A percentile compares a stretch with the other conserved stretches of the same genome.
These are phyloP conservation scores for Drosophila tristis DNA, from an alignment of 1,140 invertebrate species.

Conservation along the genomic window DNA sequence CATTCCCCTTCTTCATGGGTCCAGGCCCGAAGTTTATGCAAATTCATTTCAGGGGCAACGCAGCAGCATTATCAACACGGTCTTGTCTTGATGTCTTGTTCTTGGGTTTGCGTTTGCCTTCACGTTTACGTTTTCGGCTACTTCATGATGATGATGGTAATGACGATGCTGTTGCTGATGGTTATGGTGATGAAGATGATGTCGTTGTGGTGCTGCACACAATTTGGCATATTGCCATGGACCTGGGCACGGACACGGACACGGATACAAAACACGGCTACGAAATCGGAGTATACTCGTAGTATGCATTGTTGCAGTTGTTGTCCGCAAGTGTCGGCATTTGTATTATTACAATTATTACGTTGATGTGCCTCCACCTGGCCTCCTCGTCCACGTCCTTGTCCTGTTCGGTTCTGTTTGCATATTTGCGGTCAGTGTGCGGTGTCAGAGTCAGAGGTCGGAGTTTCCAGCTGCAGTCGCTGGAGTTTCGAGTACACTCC, in stretches of 20 bases:
- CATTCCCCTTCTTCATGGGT: background rate
- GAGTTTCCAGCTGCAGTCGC: slow-evolving; percentile 21
- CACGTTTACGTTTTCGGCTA: too few relatives aligned
- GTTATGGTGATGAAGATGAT: slow-evolving; percentile 8
- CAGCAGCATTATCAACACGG: slow-evolving; percentile 37
- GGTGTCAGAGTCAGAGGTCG: slow-evolving; percentile 32
- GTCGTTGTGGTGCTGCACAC: slow-evolving; percentile 30
- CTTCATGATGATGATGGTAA: slow-evolving; percentile 2
- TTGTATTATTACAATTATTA: slow-evolving; percentile 79
- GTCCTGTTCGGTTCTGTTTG: slow-evolving; percentile 44
- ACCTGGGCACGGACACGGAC: background rate
- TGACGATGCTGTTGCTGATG: slow-evolving; percentile 24
- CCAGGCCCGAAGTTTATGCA: slow-evolving; percentile 74
- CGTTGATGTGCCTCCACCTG: slow-evolving; percentile 67
- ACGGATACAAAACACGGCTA: too few relatives aligned
- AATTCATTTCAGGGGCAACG: slow-evolving; percentile 72
- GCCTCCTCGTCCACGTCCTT: background rate
- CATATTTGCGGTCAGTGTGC: slow-evolving; percentile 60
- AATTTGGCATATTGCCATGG: slow-evolving; percentile 32
- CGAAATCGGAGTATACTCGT: too few relatives aligned
- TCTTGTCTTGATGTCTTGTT: too few relatives aligned
- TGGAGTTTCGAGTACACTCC: slow-evolving; percentile 6
- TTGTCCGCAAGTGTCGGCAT: slow-evolving; percentile 75
- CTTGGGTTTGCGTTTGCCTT: too few relatives aligned
- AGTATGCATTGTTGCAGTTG: slow-evolving; percentile 30